Evolutionary conservation across 2,113 vertebrate genomes (phyloP).

Genomic region (Hypocryptadius cinnamomeus): DNA sequence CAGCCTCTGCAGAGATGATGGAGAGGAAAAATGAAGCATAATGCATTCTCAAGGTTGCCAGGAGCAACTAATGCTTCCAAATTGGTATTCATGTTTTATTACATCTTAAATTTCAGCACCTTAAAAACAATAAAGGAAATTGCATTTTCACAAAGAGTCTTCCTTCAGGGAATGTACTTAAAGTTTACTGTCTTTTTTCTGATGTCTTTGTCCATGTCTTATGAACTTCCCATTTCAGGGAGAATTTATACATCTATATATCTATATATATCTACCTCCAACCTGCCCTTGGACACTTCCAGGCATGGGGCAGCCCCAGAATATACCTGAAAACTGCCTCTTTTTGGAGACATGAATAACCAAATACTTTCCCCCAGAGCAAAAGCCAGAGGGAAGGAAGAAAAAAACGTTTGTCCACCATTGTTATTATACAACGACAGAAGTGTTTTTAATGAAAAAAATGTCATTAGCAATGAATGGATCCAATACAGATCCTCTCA

Average conservation of each 20-base stretch:
- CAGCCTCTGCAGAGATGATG: slow-evolving; percentile 11
- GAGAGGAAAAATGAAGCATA: slow-evolving; percentile 49
- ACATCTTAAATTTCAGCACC: slow-evolving; percentile 57
- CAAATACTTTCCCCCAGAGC: background rate
- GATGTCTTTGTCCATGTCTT: slow-evolving; percentile 14
- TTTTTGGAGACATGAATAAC: background rate
- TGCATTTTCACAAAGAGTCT: slow-evolving; percentile 56
- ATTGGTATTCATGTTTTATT: slow-evolving; percentile 64
- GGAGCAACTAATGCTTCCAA: slow-evolving; percentile 58
- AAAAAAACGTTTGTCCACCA: background rate
- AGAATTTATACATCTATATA: background rate
- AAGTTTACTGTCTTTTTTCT: slow-evolving; percentile 19
- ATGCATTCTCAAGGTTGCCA: slow-evolving; percentile 61
- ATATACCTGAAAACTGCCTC: background rate
- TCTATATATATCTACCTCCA: background rate
- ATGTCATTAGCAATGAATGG: background rate
- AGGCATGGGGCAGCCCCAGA: background rate
- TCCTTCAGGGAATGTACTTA: slow-evolving; percentile 40
- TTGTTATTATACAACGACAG: background rate
- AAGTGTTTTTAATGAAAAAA: background rate
- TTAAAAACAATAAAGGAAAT: slow-evolving; percentile 71
- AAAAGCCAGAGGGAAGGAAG: background rate
- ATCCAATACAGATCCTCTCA: background rate
- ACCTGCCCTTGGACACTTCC: background rate
- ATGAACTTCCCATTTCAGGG: background rate